Evolutionary conservation across 1,140 invertebrate species (phyloP), one percentile per base, ranked within the genome.

Genomic region (Trichonephila clavipes): DNA sequence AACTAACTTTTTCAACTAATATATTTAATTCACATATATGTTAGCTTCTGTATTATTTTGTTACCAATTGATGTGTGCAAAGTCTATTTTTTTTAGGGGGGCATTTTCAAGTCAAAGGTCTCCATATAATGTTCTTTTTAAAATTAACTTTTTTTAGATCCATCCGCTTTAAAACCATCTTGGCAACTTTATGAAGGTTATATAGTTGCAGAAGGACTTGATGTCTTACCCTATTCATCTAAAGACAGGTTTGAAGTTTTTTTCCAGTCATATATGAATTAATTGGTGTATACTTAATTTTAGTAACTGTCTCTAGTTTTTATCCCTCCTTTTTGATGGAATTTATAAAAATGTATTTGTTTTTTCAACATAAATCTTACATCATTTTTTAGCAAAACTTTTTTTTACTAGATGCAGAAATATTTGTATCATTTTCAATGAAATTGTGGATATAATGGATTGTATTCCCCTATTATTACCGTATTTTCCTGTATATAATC

Each of bases 181-280:
- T 99, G 98, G 98, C 97, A 98, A 94, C 96, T 99, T 1, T 97
- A 97, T 94, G 98, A 99, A 95, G 98, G 98, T 19, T 99, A 99
- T 96, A 97, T 99, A 0, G 98, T 98, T 8, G 97, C 97, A 62
- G 99, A 99, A 96, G 98, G 98, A 19, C 97, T 97, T 91, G 97
- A 96, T 28, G 97, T 99, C 94, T 96, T 99, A 95, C 98, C 98
- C 58, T 97, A 98, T 95, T 96, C 98, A 28, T 97, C 97, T 58
- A 97, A 97, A 61, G 97, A 97, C 86, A 96, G 96, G 96, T 96
- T 94, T 24, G 4, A 28, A 34, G 8, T 64, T 64, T 64, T 88
- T 62, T 64, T 88, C 18, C 62, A 19, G 16, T 64, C 51, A 10
- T 10, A 51, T 10, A 51, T 7, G 5, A 51, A 51, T 7, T 51